Evolutionary conservation across 2,888 invertebrate genomes (phyloP), one percentile per base, ranked within the genome.

Genomic region (Campoletis raptor): DNA sequence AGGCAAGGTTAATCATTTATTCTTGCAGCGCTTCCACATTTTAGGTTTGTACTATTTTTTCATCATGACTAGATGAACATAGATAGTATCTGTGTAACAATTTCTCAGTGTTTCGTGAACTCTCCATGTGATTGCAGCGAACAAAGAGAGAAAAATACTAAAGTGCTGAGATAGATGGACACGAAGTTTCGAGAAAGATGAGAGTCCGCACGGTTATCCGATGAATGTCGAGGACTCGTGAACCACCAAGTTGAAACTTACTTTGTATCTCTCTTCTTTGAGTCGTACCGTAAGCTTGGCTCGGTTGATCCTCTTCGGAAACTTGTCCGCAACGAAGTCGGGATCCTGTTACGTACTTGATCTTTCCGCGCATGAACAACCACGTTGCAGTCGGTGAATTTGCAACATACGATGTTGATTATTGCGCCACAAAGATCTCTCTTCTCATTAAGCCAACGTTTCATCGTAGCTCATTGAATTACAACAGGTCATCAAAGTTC

Each of bases 281-380:
- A 12, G 10, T 30, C 15, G 24, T 72, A n/a, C n/a, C 40, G 3
- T 61, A 18, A 48, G 30, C 70, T 45, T 45, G 18, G 52, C 30
- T 18, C 37, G 8, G 42, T 61, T 64, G 36, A 40, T 81, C 48
- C 70, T 76, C 80, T 64, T 69, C 54, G 21, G 52, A 76, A 72
- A 85, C 80, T 77, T 54, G 77, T 40, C 36, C 77, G 72, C 77
- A 83, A 72, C 64, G 64, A 40, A 30, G 30, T 30, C 48, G 64
- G 78, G 64, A 66, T 83, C 66, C 79, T 67, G 52, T 83, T 83
- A 83, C 67, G 66, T 67, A 73, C 73, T 74, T 73, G 48, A 79
- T 83, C 83, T 73, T 83, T 73, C 57, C 15, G 21, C 40, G 21
- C 18, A 72, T 15, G 40, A 66, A 83, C 57, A 30, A 30, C 30